These are phyloP conservation scores for Leguminivora glycinivorella DNA, from an alignment of 1,140 invertebrate genomes.

Conservation along the genomic window DNA sequence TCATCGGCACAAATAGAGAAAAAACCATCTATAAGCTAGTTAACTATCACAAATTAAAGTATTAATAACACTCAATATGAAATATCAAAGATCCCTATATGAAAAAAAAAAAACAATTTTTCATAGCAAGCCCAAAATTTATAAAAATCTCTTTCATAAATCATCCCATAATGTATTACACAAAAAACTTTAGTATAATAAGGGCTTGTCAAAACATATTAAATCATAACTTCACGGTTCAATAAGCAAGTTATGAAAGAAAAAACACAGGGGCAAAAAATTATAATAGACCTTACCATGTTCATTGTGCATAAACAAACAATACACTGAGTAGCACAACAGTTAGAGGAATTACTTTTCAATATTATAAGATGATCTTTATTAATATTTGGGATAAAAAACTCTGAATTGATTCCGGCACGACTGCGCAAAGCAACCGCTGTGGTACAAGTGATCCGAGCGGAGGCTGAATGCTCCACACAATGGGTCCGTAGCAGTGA, in stretches of 20 bases:
- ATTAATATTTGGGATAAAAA: slow-evolving; percentile 46
- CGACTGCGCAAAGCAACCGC: slow-evolving; percentile 60
- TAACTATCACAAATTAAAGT: slow-evolving; percentile 34
- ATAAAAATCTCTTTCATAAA: slow-evolving; percentile 30
- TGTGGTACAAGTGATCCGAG: slow-evolving; percentile 59
- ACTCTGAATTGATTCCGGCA: slow-evolving; percentile 53
- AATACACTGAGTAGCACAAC: slow-evolving; percentile 51
- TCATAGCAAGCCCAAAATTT: slow-evolving; percentile 5
- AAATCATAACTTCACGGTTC: slow-evolving; percentile 72
- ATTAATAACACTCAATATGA: slow-evolving; percentile 44
- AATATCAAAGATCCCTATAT: slow-evolving; percentile 40
- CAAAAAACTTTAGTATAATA: slow-evolving; percentile 46
- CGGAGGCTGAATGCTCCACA: slow-evolving; percentile 49
- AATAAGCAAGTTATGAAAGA: slow-evolving; percentile 64
- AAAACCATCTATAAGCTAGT: slow-evolving; percentile 36
- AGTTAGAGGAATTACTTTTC: slow-evolving; percentile 53
- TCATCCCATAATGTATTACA: slow-evolving; percentile 43
- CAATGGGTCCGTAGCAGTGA: slow-evolving; percentile 59
- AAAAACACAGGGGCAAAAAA: slow-evolving; percentile 55
- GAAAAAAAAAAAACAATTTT: slow-evolving; percentile 27
- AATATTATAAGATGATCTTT: slow-evolving; percentile 46
- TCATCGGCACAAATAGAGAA: slow-evolving; percentile 18
- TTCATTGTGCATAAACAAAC: slow-evolving; percentile 70
- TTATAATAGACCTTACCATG: slow-evolving; percentile 67
- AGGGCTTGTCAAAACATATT: slow-evolving; percentile 74